Percentiles rank a stretch among this genome's conserved stretches.
Evolutionary conservation across 2,888 invertebrate genomes (phyloP).

Genomic region (Stenodera caucasica): DNA sequence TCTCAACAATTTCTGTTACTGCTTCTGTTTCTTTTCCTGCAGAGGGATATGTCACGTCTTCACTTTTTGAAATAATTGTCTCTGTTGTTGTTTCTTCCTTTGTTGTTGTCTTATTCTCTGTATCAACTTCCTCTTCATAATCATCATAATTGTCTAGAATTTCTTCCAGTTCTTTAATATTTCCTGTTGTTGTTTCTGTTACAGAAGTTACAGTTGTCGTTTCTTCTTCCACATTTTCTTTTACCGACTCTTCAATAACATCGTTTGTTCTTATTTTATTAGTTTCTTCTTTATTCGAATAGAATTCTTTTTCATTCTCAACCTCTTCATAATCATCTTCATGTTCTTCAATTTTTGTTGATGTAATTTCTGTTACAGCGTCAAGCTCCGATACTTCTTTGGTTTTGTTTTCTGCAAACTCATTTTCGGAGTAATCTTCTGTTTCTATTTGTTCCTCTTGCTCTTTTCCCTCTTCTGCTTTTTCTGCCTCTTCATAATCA

Average conservation of each 20-base stretch:
- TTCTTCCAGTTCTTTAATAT: too few species aligned
- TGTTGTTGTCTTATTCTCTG: too few species aligned
- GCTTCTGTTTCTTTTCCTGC: too few species aligned
- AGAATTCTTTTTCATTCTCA: constrained; percentile 20
- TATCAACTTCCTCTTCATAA: too few species aligned
- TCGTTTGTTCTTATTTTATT: neutral
- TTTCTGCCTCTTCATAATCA: too few species aligned
- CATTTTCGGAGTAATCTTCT: too few species aligned
- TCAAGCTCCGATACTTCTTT: neutral
- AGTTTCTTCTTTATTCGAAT: constrained; percentile 12
- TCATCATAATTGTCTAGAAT: too few species aligned
- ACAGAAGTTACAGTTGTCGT: neutral
- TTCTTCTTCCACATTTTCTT: neutral
- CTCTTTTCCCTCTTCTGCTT: too few species aligned
- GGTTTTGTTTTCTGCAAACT: neutral
- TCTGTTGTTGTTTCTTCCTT: constrained; percentile 12
- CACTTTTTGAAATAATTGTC: too few species aligned
- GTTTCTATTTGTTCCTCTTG: too few species aligned
- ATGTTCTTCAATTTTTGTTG: neutral
- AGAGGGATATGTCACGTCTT: too few species aligned
- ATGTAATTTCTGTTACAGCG: neutral
- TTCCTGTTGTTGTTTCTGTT: neutral
- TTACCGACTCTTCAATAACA: neutral
- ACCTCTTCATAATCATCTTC: constrained; percentile 20
- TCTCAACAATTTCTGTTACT: too few species aligned